Conservation (phyloP, 2,797 vertebrate genomes). For the Pipistrellus kuhlii region DNA sequence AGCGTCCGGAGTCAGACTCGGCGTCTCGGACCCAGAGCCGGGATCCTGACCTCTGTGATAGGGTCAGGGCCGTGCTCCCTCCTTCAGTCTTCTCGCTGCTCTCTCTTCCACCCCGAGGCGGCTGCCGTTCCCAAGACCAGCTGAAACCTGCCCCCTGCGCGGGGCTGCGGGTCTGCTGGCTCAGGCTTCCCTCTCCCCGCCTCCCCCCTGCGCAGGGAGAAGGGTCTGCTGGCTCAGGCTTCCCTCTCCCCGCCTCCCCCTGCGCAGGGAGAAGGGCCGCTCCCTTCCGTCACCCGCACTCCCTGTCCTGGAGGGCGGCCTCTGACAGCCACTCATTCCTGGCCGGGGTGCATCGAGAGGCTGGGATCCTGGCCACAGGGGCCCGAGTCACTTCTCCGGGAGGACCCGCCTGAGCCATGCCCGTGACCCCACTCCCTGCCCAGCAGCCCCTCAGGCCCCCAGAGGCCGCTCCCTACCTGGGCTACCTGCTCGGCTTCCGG, state of each 20-base stretch:
- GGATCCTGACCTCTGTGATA: fast-evolving
- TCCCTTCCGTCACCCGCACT: not conserved
- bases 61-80: fast-evolving
- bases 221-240: not conserved
- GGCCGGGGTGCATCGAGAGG: too few species aligned
- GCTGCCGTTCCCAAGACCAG: not conserved
- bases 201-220: not conserved
- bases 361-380: not conserved
- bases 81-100: not conserved
- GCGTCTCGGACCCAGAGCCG: not conserved
- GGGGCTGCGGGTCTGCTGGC: not conserved
- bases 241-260: too few species aligned
- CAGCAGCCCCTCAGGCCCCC: not conserved
- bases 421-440: too few species aligned
- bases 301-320: not conserved
- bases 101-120: not conserved
- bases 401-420: not conserved
- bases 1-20: not conserved
- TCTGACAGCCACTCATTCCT: not conserved
- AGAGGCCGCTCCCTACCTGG: not conserved
- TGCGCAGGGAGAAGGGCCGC: not conserved
- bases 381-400: not conserved
- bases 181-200: not conserved
- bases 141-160: not conserved
- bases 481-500: constrained; percentile 42